Evolutionary conservation across 2,888 invertebrate species (phyloP), one percentile per base, ranked within the genome.

Genomic region (Pammene fasciana): DNA sequence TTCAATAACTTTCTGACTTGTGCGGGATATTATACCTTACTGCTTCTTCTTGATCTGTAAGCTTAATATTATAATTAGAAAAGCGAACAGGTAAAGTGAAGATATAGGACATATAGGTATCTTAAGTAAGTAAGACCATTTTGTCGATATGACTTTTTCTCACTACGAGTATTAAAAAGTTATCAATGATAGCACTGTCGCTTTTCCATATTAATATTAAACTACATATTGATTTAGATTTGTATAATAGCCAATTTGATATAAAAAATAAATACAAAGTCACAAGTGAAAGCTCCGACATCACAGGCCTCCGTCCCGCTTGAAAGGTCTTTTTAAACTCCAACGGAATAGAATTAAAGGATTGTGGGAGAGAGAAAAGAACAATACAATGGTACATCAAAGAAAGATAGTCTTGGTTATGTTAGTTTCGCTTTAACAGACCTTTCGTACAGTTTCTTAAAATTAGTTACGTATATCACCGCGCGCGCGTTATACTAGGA

Each of bases 401-500:
- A 54, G 38, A 38, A 38, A 7, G 57, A 34, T 26, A 45, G 45
- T 1, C 45, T 9, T 4, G 13, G 18, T n/a, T 38, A 5, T 5
- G 14, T 43, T 5, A 13, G 43, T 43, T 57, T 57, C 18, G 43
- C n/a, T 59, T 34, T 14, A 59, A 59, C 59, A 18, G 48, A 50
- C 50, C 41, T 62, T 62, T 62, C 62, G 50, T 9, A 0, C 52
- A 41, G 57, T n/a, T 56, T 70, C 73, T 88, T 87, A 82, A 72
- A 80, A 78, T 89, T 91, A 91, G 75, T 91, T 92, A 92, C 92
- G 92, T 92, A 91, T 92, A 89, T 88, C 81, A 81, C 79, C 85
- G 85, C 84, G 84, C 85, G 85, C 75, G 76, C 79, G 82, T 78
- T 78, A 75, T 79, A 84, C 81, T 82, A 82, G 81, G 89, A 88